A percentile compares a stretch with the other conserved stretches of the same genome.
These are phyloP conservation scores for Zaprionus camerounensis DNA, from an alignment of 1,140 invertebrate genomes.

Conservation along the genomic window DNA sequence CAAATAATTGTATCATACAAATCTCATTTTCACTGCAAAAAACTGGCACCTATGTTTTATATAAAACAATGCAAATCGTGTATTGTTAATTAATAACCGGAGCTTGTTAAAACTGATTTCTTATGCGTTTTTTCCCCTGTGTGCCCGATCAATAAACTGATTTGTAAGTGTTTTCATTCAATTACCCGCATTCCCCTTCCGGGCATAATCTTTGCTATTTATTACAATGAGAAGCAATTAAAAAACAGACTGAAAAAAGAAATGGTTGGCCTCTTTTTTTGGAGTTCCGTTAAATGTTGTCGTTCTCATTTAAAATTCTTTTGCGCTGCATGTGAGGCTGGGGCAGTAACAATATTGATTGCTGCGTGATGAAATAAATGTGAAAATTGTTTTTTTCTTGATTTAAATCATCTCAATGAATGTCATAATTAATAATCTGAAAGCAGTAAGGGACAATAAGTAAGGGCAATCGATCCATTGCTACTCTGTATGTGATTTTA, in stretches of 20 bases:
- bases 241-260: background rate
- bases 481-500: background rate
- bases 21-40: background rate
- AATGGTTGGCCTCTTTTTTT: background rate
- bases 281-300: slow-evolving; percentile 10
- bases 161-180: slow-evolving; percentile 27
- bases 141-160: slow-evolving; percentile 4
- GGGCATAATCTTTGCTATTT: slow-evolving; percentile 31
- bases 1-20: background rate
- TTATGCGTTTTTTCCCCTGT: background rate
- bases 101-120: background rate
- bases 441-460: background rate
- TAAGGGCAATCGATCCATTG: background rate
- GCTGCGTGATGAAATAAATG: slow-evolving; percentile 17
- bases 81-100: background rate
- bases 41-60: background rate
- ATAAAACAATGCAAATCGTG: background rate
- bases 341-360: background rate
- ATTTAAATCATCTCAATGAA: slow-evolving; percentile 34
- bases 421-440: slow-evolving; percentile 39
- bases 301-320: slow-evolving; percentile 30
- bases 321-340: background rate
- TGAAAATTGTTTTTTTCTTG: slow-evolving; percentile 10
- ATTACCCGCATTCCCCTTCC: slow-evolving; percentile 17
- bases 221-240: slow-evolving; percentile 38